Evolutionary conservation across 2,888 invertebrate species (phyloP).

Genomic region (Dermolepida albohirtum): DNA sequence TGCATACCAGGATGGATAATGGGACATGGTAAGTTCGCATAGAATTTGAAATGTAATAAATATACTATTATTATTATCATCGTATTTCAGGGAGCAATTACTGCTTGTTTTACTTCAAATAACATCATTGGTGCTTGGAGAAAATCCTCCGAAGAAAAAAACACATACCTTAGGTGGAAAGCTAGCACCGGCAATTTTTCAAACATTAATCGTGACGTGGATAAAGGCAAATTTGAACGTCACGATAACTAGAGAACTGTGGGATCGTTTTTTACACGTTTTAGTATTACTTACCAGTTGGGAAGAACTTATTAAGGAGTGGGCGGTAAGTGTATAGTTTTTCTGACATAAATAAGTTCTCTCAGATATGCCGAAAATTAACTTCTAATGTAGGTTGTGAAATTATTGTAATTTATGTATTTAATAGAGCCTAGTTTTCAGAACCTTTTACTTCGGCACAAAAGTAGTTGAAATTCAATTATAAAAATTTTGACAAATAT

Average conservation of each 20-base stretch:
- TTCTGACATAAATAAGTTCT: too few species aligned
- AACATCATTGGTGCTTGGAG: slow-evolving; percentile 88
- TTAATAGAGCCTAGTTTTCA: too few species aligned
- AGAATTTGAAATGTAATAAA: not conserved
- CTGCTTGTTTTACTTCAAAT: slow-evolving; percentile 89
- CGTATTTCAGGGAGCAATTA: slow-evolving; percentile 81
- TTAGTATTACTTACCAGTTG: slow-evolving; percentile 90
- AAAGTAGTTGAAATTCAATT: too few species aligned
- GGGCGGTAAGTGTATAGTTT: slow-evolving; percentile 80
- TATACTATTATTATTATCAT: not conserved
- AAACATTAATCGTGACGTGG: slow-evolving; percentile 98
- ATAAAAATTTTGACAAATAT: too few species aligned
- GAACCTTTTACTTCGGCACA: too few species aligned
- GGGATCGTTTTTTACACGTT: slow-evolving; percentile 93
- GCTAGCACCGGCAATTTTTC: slow-evolving; percentile 86
- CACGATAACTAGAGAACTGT: slow-evolving; percentile 86
- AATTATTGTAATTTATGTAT: too few species aligned
- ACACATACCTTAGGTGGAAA: slow-evolving; percentile 82
- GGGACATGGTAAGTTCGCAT: slow-evolving; percentile 80
- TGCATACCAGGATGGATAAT: slow-evolving; percentile 94
- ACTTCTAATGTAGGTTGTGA: too few species aligned
- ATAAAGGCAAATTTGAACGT: slow-evolving; percentile 97
- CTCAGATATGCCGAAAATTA: too few species aligned
- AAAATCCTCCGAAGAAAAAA: slow-evolving; percentile 81
- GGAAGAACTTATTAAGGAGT: slow-evolving; percentile 95